Conservation (phyloP, 2,888 invertebrate species). For the Acleris literana region DNA sequence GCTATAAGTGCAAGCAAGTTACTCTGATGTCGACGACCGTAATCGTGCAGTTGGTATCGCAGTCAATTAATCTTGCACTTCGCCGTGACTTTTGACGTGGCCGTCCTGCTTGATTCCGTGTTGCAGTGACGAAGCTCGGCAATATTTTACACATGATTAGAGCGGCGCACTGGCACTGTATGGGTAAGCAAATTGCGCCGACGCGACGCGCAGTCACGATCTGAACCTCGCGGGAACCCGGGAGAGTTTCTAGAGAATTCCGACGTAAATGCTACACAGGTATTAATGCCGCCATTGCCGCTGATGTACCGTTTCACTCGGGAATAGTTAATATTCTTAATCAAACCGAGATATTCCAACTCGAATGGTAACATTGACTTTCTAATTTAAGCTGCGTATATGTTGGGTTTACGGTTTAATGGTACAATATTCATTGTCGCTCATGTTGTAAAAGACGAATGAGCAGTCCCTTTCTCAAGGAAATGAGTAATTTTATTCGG, state of each 20-base stretch:
- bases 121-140: conserved; percentile 71
- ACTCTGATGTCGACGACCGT: conserved; percentile 52
- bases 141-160: conserved; percentile 84
- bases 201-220: conserved; percentile 81
- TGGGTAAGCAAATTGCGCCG: conserved; percentile 83
- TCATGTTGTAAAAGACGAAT: neutral
- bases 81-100: conserved; percentile 70
- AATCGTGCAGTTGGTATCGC: conserved; percentile 66
- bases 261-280: conserved; percentile 77
- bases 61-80: conserved; percentile 72
- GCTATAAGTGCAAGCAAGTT: conserved; percentile 11
- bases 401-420: conserved; percentile 9
- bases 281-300: conserved; percentile 73
- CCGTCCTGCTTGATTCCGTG: conserved; percentile 63
- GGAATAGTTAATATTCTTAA: conserved; percentile 37
- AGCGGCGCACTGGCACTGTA: conserved; percentile 74
- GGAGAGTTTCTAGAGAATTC: conserved; percentile 79
- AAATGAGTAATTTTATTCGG: conserved; percentile 58
- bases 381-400: conserved; percentile 39
- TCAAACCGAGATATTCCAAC: conserved; percentile 37
- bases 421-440: neutral
- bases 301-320: conserved; percentile 53
- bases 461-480: conserved; percentile 49
- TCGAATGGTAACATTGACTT: conserved; percentile 39
- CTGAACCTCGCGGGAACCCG: conserved; percentile 80